phyloP scores from a whole-genome alignment of 2,113 vertebrate species.

The Ictalurus furcatus region DNA sequence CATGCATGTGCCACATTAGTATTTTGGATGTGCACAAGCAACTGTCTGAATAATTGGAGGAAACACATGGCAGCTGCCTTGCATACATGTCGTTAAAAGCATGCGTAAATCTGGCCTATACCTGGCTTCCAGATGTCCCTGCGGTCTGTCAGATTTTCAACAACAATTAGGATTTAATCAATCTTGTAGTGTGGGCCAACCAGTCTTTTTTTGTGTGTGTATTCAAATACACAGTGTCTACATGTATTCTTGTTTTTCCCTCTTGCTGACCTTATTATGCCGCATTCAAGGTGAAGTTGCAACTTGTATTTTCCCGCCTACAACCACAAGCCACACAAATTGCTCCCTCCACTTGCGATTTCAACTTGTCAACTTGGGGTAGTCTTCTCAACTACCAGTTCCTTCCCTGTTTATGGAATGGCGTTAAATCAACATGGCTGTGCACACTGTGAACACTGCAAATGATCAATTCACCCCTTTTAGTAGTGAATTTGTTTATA shows the following conservation, averaged over 20 bases:
- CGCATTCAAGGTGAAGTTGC: neutral
- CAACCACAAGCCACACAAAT: neutral
- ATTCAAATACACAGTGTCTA: no score
- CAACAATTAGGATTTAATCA: neutral
- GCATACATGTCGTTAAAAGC: neutral
- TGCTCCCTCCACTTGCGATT: neutral
- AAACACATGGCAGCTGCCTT: neutral
- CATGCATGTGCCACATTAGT: neutral
- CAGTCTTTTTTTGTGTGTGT: no score
- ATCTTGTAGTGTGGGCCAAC: neutral
- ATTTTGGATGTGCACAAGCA: neutral
- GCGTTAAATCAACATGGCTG: neutral
- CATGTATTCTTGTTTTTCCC: no score
- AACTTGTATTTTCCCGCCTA: neutral
- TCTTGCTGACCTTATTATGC: no score
- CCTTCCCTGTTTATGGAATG: neutral
- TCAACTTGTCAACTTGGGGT: neutral
- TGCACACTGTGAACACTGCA: neutral
- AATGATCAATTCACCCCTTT: neutral
- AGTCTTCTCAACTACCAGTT: neutral
- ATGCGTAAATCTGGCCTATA: neutral
- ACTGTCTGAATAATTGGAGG: neutral
- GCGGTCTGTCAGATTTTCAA: neutral
- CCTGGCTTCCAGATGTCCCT: neutral
- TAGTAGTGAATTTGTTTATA: neutral